Evolutionary conservation across 2,888 invertebrate genomes (phyloP).

Genomic region (Nebria salina): DNA sequence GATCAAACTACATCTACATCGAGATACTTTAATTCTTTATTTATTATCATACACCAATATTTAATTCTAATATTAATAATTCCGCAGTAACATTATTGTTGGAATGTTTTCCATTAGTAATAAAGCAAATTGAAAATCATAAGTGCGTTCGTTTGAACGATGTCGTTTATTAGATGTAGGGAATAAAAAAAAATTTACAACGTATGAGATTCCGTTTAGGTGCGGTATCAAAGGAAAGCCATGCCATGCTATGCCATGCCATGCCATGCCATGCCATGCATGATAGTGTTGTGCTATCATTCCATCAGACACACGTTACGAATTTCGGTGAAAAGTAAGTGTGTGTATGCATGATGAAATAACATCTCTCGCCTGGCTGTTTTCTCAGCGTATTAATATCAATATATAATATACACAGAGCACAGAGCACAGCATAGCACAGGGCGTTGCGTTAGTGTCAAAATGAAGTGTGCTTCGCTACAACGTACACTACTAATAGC

Average conservation of each 20-base stretch:
- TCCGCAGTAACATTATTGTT: no score
- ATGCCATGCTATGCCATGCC: no score
- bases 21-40: no score
- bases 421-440: background rate
- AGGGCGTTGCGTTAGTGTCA: background rate
- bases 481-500: background rate
- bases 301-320: background rate
- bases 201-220: background rate
- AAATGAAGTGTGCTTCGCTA: background rate
- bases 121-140: no score
- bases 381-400: conserved; percentile 1
- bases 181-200: background rate
- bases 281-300: background rate
- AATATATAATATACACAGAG: background rate
- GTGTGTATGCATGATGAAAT: background rate
- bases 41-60: no score
- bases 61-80: no score
- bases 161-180: no score
- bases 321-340: background rate
- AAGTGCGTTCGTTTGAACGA: no score
- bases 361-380: background rate
- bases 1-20: background rate
- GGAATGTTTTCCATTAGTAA: no score
- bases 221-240: background rate
- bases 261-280: no score